Percentiles rank a stretch among this genome's conserved stretches.
phyloP scores from a whole-genome alignment of 2,797 vertebrate genomes.

The Macrochelys suwanniensis region DNA sequence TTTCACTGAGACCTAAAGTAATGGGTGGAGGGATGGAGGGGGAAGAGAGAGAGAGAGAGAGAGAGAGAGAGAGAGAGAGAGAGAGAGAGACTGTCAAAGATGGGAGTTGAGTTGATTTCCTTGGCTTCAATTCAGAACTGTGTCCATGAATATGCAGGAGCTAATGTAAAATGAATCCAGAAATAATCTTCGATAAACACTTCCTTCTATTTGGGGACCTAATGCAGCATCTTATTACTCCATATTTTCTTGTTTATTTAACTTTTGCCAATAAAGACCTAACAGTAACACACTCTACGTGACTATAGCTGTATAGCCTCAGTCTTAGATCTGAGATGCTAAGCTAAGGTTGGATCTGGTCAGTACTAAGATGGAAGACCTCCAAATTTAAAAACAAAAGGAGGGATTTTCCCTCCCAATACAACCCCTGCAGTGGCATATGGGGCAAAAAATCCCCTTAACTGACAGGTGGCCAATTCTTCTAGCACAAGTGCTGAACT shows the following conservation, averaged over 20 bases:
- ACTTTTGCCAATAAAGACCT: not conserved
- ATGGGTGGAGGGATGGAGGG: not conserved
- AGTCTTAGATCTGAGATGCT: not conserved
- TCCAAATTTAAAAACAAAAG: not conserved
- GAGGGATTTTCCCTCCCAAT: not conserved
- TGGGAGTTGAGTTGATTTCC: not conserved
- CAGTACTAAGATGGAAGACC: not conserved
- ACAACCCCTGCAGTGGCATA: not conserved
- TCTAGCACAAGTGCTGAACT: not conserved
- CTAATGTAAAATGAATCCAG: not conserved
- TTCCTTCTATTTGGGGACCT: not conserved
- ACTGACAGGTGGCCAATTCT: not conserved
- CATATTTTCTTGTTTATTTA: accelerated
- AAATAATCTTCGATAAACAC: accelerated
- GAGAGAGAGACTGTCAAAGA: conserved; percentile 17
- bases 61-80: not conserved
- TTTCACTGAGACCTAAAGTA: conserved; percentile 74
- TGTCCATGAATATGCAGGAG: not conserved
- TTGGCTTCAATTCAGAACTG: not conserved
- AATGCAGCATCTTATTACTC: not conserved
- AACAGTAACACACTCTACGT: not conserved
- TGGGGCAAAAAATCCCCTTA: not conserved
- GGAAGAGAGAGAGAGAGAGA: not conserved
- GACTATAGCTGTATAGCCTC: accelerated
- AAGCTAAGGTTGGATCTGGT: not conserved